Percentiles rank a stretch among this genome's conserved stretches.
These are phyloP conservation scores for Hippolais icterina DNA, from an alignment of 2,113 vertebrate species.

Conservation along the genomic window DNA sequence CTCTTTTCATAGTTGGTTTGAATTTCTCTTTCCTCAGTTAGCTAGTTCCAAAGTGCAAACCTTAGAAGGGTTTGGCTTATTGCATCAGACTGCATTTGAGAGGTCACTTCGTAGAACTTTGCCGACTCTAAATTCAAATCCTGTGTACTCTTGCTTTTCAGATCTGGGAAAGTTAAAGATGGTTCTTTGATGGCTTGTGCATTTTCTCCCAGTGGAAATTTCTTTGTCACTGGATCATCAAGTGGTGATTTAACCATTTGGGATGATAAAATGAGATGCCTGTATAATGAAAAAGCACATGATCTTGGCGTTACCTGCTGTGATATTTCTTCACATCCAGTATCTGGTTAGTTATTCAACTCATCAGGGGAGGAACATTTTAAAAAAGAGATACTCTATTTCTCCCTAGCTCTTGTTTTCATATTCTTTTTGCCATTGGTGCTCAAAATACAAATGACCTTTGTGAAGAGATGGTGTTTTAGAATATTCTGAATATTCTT, in stretches of 20 bases:
- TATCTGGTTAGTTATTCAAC: constrained; percentile 74
- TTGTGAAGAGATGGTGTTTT: not conserved
- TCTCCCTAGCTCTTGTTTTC: not conserved
- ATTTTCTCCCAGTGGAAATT: constrained; percentile 80
- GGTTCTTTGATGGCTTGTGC: constrained; percentile 89
- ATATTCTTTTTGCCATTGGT: not conserved
- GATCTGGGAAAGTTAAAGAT: constrained; percentile 83
- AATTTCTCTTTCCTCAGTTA: not conserved
- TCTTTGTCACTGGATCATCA: constrained; percentile 89
- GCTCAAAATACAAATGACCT: not conserved
- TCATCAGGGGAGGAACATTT: not conserved
- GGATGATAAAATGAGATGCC: constrained; percentile 80
- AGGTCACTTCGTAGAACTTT: not conserved
- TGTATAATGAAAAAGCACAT: constrained; percentile 87
- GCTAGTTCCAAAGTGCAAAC: not conserved
- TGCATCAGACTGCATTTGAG: not conserved
- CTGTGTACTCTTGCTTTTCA: constrained; percentile 59
- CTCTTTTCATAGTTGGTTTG: not conserved
- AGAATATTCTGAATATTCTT: not conserved
- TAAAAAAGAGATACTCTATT: not conserved
- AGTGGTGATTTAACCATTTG: constrained; percentile 87
- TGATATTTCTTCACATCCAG: constrained; percentile 76
- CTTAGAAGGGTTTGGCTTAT: not conserved
- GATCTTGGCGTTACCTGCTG: constrained; percentile 93
- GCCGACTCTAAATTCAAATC: not conserved